Evolutionary conservation across 2,797 vertebrate genomes (phyloP).

Genomic region (Hybognathus amarus): DNA sequence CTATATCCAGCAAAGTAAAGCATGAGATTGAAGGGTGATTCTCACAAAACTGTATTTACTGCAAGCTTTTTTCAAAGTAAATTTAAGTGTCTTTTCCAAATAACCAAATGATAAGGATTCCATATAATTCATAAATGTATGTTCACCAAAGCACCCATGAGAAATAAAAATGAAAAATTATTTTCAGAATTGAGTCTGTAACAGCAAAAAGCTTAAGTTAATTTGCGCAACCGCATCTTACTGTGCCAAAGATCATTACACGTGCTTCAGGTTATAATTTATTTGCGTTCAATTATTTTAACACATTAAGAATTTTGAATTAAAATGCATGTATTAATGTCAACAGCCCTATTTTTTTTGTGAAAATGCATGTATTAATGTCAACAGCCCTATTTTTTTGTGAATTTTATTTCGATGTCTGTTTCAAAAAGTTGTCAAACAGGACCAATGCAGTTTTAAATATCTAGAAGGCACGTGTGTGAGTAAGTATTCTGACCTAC

Average conservation of each 20-base stretch:
- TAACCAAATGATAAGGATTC: no score
- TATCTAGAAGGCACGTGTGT: background rate
- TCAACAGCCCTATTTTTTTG: background rate
- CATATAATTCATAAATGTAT: no score
- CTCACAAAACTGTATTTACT: background rate
- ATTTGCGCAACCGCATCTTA: no score
- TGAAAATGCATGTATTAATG: background rate
- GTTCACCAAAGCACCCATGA: no score
- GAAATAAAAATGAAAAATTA: no score
- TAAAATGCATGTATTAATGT: background rate
- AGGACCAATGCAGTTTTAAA: background rate
- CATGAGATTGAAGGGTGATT: background rate
- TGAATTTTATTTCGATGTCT: background rate
- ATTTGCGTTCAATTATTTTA: no score
- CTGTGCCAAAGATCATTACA: no score
- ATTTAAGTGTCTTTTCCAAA: no score
- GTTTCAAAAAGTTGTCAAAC: background rate
- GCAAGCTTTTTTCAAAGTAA: no score
- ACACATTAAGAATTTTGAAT: background rate
- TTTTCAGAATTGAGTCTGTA: no score
- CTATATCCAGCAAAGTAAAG: background rate
- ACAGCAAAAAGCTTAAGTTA: no score
- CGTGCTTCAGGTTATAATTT: background rate
- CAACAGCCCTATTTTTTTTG: background rate
- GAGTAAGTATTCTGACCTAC: slow-evolving; percentile 66